Base-by-base conservation (phyloP, 2,888 invertebrate genomes). In the Cephus pygmeus region DNA sequence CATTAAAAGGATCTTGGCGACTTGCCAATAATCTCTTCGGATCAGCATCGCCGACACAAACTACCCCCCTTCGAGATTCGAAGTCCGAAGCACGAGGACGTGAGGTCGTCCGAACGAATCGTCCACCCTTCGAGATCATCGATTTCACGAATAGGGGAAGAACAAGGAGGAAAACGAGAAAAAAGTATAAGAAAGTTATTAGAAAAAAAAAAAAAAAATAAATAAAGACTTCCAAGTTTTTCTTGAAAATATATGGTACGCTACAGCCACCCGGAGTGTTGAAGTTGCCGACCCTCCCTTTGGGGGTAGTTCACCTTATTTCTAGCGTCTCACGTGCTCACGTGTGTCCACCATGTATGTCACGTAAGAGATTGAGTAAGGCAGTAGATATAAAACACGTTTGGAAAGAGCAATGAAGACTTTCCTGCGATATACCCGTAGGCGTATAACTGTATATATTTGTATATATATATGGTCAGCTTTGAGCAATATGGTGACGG, bases 1-100 rank as follows among this genome's bases (percentile, higher is more conserved):
- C 83, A 83, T 83, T 82, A 83, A 81, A 81, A 77, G 73, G 79
- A 75, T 80, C 73, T 81, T 86, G 86, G 86, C 84, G 82, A 81
- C 77, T 76, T 81, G 83, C 83, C 86, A 86, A 85, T 84, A 85
- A 86, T 85, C 83, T 86, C 76, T 82, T 84, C 77, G 83, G 80
- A 85, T 86, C 84, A 83, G 80, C 81, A 84, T 73, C 80, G 82
- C 80, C 80, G 71, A 78, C 76, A 78, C 30, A 56, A 73, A 69
- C 71, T 74, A 34, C 33, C 74, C 74, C 74, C 74, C 31, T 34
- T 31, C 31, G 74, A 69, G 36, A 74, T 74, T 36, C 75, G 35
- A 71, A 74, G 73, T 12, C 34, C 74, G 69, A 36, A 73, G 35
- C 35, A 33, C 34, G 6, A 2, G 56, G 23, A 56, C 56, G 56